These are phyloP conservation scores for Hyposoter dolosus DNA, from an alignment of 2,888 invertebrate genomes.

Conservation along the genomic window DNA sequence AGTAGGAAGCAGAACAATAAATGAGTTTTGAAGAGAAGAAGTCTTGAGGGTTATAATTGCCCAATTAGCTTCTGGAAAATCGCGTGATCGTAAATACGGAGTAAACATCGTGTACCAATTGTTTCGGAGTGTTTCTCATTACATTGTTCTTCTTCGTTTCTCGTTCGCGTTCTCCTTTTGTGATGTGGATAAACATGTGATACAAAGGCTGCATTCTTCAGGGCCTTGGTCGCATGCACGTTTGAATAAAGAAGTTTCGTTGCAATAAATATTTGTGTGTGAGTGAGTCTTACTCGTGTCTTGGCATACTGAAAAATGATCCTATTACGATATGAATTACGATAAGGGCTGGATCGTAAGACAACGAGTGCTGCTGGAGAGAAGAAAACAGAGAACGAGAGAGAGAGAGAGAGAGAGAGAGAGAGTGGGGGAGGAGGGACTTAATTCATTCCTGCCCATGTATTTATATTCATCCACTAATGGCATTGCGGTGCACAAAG, in stretches of 20 bases:
- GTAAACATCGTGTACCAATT: conserved; percentile 46
- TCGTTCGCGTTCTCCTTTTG: conserved; percentile 15
- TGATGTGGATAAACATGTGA: conserved; percentile 20
- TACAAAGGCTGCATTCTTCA: conserved; percentile 6
- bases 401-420: conserved; percentile 1
- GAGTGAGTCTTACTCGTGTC: conserved; percentile 24
- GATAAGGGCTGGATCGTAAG: conserved; percentile 54
- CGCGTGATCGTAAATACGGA: conserved; percentile 60
- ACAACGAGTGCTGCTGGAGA: conserved; percentile 2
- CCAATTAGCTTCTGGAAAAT: conserved; percentile 57
- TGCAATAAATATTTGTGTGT: conserved; percentile 12
- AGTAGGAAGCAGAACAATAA: conserved; percentile 40
- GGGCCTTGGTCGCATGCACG: not conserved
- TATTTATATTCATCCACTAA: conserved; percentile 28
- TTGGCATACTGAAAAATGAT: conserved; percentile 59
- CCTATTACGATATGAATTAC: conserved; percentile 63
- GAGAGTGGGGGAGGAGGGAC: conserved; percentile 10
- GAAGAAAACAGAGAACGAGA: not conserved
- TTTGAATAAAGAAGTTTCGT: conserved; percentile 12
- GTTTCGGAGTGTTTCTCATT: conserved; percentile 56
- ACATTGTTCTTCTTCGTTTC: conserved; percentile 47
- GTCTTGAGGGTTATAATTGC: conserved; percentile 55
- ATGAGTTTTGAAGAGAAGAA: conserved; percentile 39
- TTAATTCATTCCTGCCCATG: not conserved
- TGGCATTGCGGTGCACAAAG: not conserved